A percentile compares a stretch with the other conserved stretches of the same genome.
Evolutionary conservation across 2,113 vertebrate species (phyloP).

Genomic region (Brachypodius melanocephalos): DNA sequence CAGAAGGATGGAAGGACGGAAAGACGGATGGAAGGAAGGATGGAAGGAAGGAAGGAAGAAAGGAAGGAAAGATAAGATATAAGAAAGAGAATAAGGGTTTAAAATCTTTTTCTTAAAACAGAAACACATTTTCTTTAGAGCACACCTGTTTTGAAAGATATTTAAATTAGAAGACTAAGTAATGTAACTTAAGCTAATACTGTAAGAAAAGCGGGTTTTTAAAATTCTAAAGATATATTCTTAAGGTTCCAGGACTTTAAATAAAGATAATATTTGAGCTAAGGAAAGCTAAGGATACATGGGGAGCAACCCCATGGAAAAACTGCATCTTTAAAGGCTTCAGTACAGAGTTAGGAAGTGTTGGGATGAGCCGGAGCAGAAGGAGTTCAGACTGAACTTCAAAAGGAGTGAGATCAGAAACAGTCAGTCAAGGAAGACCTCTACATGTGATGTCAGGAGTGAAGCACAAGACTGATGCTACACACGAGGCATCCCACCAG

Average conservation of each 20-base stretch:
- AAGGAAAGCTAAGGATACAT: neutral
- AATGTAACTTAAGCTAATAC: neutral
- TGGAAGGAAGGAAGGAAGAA: too few species aligned
- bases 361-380: neutral
- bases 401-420: slow-evolving; percentile 9
- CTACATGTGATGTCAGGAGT: neutral
- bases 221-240: neutral
- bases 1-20: neutral
- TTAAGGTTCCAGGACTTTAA: neutral
- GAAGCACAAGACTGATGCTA: neutral
- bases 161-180: neutral
- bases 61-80: neutral
- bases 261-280: neutral
- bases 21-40: too few species aligned
- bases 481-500: neutral
- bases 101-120: neutral
- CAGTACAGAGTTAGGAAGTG: neutral
- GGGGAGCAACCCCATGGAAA: neutral
- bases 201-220: neutral
- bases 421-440: neutral
- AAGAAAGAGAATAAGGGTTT: neutral
- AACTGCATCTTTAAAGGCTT: neutral
- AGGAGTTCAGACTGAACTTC: neutral
- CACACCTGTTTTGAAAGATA: neutral
- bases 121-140: neutral